Conservation (phyloP, 2,888 invertebrate species). For the Drosophila trichaetosa region DNA sequence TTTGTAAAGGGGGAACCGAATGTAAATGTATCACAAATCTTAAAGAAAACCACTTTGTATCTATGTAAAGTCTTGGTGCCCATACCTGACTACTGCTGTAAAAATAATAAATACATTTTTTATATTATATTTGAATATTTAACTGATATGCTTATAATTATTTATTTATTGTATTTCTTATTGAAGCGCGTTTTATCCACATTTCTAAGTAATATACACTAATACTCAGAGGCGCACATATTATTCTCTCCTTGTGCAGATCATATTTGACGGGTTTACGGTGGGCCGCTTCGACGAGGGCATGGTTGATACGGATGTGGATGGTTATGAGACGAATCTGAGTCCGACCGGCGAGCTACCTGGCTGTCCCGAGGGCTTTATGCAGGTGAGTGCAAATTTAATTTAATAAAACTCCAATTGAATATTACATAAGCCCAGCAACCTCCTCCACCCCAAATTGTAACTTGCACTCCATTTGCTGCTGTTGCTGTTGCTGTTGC, state of each 20-base stretch:
- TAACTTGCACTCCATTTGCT: constrained; percentile 70
- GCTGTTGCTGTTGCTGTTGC: constrained; percentile 31
- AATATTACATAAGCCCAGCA: constrained; percentile 59
- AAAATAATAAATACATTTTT: not conserved
- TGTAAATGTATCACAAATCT: not conserved
- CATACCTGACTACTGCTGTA: not conserved
- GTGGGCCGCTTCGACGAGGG: constrained; percentile 92
- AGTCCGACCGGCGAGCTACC: constrained; percentile 87
- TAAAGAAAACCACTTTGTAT: not conserved
- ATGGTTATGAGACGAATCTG: constrained; percentile 84
- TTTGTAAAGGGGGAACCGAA: not conserved
- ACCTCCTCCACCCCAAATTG: constrained; percentile 25
- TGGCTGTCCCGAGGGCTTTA: constrained; percentile 95
- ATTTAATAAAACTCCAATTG: constrained; percentile 70
- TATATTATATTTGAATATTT: not conserved
- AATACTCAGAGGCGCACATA: constrained; percentile 5
- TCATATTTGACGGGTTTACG: constrained; percentile 95
- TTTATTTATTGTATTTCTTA: not conserved
- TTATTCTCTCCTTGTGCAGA: constrained; percentile 84
- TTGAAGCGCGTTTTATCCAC: not conserved
- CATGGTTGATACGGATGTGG: constrained; percentile 84
- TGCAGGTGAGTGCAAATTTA: constrained; percentile 88
- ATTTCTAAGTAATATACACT: not conserved
- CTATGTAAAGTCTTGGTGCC: not conserved
- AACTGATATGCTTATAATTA: not conserved